Percentiles rank a stretch among this genome's conserved stretches.
Conservation (phyloP, 2,113 vertebrate species). For the Cricetomys ansorgei region DNA sequence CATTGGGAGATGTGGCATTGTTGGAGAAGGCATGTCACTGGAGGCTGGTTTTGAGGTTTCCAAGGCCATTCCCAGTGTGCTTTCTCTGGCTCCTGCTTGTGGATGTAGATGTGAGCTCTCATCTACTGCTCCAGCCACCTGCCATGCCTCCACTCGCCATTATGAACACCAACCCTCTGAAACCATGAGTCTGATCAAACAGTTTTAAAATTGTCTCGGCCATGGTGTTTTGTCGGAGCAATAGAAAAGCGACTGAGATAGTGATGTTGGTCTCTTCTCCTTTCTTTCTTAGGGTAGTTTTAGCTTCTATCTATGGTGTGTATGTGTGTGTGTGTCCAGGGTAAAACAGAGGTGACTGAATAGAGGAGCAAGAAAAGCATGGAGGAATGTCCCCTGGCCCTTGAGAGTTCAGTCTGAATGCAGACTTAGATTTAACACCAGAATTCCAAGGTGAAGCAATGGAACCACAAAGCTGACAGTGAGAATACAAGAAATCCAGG, state of each 20-base stretch:
- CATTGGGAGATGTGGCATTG: not conserved
- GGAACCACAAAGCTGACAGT: not conserved
- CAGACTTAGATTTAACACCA: not conserved
- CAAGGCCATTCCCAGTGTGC: not conserved
- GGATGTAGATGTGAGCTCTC: not conserved
- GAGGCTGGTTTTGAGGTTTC: not conserved
- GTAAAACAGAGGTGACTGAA: not conserved
- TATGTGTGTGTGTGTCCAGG: not conserved
- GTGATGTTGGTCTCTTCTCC: not conserved
- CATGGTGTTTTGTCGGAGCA: not conserved
- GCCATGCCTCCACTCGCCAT: not conserved
- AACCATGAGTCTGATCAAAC: not conserved
- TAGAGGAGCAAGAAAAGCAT: not conserved
- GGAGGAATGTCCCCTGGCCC: conserved; percentile 4
- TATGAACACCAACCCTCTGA: not conserved
- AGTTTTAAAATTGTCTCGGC: not conserved
- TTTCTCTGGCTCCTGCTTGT: not conserved
- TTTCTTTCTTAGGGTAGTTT: not conserved
- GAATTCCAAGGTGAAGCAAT: not conserved
- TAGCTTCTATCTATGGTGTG: not conserved
- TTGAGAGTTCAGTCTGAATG: not conserved
- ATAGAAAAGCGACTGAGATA: not conserved
- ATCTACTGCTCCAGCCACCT: not conserved
- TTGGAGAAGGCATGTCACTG: not conserved
- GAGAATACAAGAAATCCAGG: not conserved